phyloP scores from a whole-genome alignment of 1,140 invertebrate species.

The Oreohelix idahoensis region DNA sequence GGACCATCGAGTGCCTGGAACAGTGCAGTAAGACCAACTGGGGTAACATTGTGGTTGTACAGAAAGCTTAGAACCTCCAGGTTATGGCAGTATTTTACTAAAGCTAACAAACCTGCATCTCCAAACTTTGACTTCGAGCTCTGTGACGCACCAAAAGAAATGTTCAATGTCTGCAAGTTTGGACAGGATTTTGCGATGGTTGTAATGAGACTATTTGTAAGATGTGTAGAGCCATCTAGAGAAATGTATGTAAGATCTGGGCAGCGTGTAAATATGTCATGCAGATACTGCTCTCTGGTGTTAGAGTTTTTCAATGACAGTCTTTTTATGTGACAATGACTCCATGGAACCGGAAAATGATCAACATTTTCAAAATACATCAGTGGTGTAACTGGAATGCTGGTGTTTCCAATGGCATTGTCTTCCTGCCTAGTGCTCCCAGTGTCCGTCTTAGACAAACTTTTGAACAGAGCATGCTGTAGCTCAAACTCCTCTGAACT shows the following conservation, averaged over 20 bases:
- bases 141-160: not conserved
- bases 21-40: conserved; percentile 20
- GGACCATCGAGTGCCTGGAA: conserved; percentile 10
- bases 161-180: not conserved
- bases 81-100: conserved; percentile 18
- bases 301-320: conserved; percentile 14
- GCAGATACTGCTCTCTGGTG: not conserved
- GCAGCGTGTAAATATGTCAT: conserved; percentile 16
- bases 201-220: conserved; percentile 12
- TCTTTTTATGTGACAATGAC: conserved; percentile 26
- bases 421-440: not conserved
- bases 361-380: not conserved
- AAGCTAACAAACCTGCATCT: conserved; percentile 12
- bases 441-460: not conserved
- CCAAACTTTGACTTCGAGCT: not conserved
- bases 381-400: not conserved
- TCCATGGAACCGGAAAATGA: not conserved
- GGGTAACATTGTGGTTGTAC: conserved; percentile 22
- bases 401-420: not conserved
- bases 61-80: conserved; percentile 19
- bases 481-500: conserved; percentile 23
- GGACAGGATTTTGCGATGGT: conserved; percentile 30
- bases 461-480: conserved; percentile 6
- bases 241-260: conserved; percentile 29
- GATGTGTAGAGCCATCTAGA: conserved; percentile 1